Percentiles rank a stretch among this genome's conserved stretches.
phyloP scores from a whole-genome alignment of 1,140 invertebrate species.

The Amphibalanus amphitrite region DNA sequence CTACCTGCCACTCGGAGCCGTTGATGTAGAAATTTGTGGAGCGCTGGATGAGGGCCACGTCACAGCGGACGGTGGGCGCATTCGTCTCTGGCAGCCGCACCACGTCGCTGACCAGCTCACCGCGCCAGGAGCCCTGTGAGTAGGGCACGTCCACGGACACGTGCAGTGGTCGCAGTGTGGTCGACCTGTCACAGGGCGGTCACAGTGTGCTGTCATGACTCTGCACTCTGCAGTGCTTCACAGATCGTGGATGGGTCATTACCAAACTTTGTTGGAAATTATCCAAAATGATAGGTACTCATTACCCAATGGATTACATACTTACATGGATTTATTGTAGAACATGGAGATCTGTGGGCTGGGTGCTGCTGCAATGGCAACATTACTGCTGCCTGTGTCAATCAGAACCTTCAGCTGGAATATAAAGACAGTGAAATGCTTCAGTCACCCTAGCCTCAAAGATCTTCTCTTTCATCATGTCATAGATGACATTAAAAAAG shows the following conservation, averaged over 20 bases:
- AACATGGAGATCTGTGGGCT: conserved; percentile 21
- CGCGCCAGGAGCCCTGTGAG: conserved; percentile 29
- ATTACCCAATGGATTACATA: conserved; percentile 10
- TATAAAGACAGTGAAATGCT: neutral
- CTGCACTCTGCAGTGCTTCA: conserved; percentile 2
- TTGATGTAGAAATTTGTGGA: conserved; percentile 29
- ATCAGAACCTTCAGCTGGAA: conserved; percentile 30
- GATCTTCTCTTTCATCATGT: neutral
- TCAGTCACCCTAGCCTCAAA: conserved; percentile 3
- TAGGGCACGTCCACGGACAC: conserved; percentile 23
- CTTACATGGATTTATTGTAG: conserved; percentile 20
- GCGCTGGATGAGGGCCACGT: conserved; percentile 27
- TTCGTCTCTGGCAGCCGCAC: conserved; percentile 21
- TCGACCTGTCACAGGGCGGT: conserved; percentile 19
- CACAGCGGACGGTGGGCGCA: conserved; percentile 17
- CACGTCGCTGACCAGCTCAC: conserved; percentile 24
- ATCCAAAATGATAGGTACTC: no score
- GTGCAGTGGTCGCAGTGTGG: conserved; percentile 19
- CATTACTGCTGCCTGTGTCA: conserved; percentile 33
- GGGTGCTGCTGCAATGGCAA: conserved; percentile 27
- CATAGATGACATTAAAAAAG: conserved; percentile 5
- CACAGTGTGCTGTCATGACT: neutral
- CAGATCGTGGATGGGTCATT: conserved; percentile 19
- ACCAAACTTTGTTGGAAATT: no score
- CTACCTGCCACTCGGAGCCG: conserved; percentile 25